Evolutionary conservation across 2,797 vertebrate species (phyloP), one percentile per base, ranked within the genome.

Genomic region (Micrastur ruficollis): DNA sequence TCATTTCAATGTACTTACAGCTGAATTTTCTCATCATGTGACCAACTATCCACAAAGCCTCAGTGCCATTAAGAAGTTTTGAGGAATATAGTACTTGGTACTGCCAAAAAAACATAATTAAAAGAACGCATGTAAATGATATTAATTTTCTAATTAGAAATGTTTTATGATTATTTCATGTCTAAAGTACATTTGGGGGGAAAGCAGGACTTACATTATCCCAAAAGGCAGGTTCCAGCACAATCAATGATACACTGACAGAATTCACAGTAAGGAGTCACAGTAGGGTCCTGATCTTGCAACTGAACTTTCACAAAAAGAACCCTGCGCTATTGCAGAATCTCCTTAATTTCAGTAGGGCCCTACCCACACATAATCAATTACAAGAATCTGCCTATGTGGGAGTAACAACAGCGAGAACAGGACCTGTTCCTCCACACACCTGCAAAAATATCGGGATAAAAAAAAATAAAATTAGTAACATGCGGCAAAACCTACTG

Each of bases 81-180:
- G 97, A 95, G 93, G 96, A 96, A 96, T 95, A 96, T 78, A 97
- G 89, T 94, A 96, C 96, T 94, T 97, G 95, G 81, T 94, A 97
- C 95, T 97, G 97, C 95, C 95, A 97, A 95, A 86, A 97, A 97
- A 97, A 97, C 84, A 96, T 94, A 96, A 97, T 97, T 95, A 94
- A 95, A 96, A 96, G 89, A 96, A 95, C 40, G 72, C 46, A 96
- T 89, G 94, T 97, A 91, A 96, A 97, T 97, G 1, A 96, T 58
- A 92, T 36, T 91, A 17, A 89, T 93, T 85, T 89, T 92, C 86
- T 89, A 88, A 85, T 94, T 61, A 85, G 25, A 80, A 85, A 89
- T 8, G 52, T 31, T 94, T 93, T 50, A 92, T 50, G 68, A 81
- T 82, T 94, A 93, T 92, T 92, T 94, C 83, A 93, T 56, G 44